These are phyloP conservation scores for Temnothorax longispinosus DNA, from an alignment of 1,140 invertebrate species.

Conservation along the genomic window DNA sequence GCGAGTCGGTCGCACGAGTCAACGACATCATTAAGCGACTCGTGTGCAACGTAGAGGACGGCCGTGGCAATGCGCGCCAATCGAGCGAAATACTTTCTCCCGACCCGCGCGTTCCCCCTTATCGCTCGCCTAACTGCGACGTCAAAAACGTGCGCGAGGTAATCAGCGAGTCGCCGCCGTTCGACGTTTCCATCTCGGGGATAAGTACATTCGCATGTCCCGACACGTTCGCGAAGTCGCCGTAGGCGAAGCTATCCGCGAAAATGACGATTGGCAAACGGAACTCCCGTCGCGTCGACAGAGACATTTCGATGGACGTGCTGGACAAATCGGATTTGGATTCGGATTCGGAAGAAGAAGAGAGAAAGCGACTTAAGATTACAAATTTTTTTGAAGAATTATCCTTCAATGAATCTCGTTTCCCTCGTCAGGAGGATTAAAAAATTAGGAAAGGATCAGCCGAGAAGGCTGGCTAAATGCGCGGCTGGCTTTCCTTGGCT, in stretches of 20 bases:
- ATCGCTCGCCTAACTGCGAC: not conserved
- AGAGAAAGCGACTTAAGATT: not conserved
- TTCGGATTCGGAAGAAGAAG: too few relatives aligned
- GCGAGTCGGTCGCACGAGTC: constrained; percentile 49
- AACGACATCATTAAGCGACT: constrained; percentile 61
- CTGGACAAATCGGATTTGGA: not conserved
- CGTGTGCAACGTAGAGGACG: constrained; percentile 40
- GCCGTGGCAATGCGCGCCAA: constrained; percentile 42
- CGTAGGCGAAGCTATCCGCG: not conserved
- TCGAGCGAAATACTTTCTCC: constrained; percentile 52
- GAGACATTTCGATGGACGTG: not conserved
- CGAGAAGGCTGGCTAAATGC: constrained; percentile 1
- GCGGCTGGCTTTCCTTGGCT: constrained; percentile 52
- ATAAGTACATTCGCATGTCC: constrained; percentile 50
- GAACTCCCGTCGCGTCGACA: not conserved
- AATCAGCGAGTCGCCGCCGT: not conserved
- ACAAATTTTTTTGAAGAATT: not conserved
- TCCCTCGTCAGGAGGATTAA: not conserved
- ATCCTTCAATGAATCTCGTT: not conserved
- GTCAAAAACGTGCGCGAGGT: not conserved
- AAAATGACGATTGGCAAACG: not conserved
- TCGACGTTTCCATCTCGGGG: constrained; percentile 36
- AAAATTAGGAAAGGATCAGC: not conserved
- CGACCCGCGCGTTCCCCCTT: not conserved
- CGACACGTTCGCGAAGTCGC: not conserved